Percentiles rank a stretch among this genome's conserved stretches.
These are phyloP conservation scores for Acipenser transmontanus DNA, from an alignment of 2,797 vertebrate species.

Conservation along the genomic window DNA sequence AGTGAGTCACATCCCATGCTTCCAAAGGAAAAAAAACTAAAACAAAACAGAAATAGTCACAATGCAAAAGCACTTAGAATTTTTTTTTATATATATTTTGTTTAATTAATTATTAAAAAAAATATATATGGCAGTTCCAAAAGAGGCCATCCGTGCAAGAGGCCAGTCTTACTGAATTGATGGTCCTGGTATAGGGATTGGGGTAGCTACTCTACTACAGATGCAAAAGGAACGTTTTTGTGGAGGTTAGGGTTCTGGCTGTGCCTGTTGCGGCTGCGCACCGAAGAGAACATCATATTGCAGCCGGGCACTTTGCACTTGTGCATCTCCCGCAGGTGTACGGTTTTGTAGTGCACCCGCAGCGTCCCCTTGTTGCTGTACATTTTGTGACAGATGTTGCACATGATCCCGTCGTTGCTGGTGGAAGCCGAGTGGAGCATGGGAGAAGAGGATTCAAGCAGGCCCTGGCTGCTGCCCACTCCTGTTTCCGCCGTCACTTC, in stretches of 20 bases:
- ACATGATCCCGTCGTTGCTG: conserved; percentile 80
- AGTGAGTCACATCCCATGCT: too few species aligned
- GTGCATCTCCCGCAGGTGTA: conserved; percentile 96
- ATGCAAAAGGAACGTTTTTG: conserved; percentile 89
- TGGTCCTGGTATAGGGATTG: conserved; percentile 10
- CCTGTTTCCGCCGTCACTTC: conserved; percentile 28
- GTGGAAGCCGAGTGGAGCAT: conserved; percentile 72
- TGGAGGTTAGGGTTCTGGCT: conserved; percentile 98
- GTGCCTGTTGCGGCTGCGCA: conserved; percentile 92
- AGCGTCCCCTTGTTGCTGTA: conserved; percentile 99
- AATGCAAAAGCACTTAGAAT: too few species aligned
- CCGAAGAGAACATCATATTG: conserved; percentile 98
- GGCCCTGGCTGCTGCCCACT: conserved; percentile 31
- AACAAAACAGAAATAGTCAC: too few species aligned
- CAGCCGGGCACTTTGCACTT: conserved; percentile 94
- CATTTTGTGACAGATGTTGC: conserved; percentile 98
- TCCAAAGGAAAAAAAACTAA: too few species aligned
- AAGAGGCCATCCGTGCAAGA: conserved; percentile 9
- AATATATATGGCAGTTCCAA: conserved; percentile 9
- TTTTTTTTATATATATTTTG: not conserved
- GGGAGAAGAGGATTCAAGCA: conserved; percentile 56
- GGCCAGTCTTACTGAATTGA: not conserved
- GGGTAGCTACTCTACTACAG: conserved; percentile 78
- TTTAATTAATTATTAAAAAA: not conserved
- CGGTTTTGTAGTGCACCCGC: conserved; percentile 95